Percentiles rank a stretch among this genome's conserved stretches.
Conservation (phyloP, 64 coral and sea anemone genomes). For the Catalaphyllia jardinei region DNA sequence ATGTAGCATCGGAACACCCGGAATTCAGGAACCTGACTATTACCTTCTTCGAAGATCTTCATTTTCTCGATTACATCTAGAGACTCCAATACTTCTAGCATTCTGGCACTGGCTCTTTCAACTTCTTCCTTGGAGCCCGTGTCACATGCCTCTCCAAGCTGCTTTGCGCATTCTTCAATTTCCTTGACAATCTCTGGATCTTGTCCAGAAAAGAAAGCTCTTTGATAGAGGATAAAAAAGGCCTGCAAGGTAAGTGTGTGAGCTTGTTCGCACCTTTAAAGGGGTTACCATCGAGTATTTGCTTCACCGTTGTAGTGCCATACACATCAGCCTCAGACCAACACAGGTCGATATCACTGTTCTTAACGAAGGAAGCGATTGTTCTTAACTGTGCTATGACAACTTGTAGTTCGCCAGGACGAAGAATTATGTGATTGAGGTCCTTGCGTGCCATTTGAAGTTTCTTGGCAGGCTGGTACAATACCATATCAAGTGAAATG, state of each 20-base stretch:
- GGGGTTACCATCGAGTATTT: background rate
- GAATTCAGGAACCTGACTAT: constrained; percentile 1
- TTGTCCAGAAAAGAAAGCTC: constrained; percentile 6
- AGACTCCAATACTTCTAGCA: constrained; percentile 3
- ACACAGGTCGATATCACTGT: background rate
- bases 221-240: constrained; percentile 11
- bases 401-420: constrained; percentile 31
- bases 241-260: background rate
- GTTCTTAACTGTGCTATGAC: constrained; percentile 11
- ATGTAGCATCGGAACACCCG: constrained; percentile 26
- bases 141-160: constrained; percentile 7
- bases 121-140: constrained; percentile 6
- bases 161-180: background rate
- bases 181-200: background rate
- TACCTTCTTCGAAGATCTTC: constrained; percentile 6
- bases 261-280: background rate
- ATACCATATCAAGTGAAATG: constrained; percentile 49
- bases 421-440: constrained; percentile 38
- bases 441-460: constrained; percentile 48
- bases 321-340: background rate
- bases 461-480: constrained; percentile 47
- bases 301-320: background rate
- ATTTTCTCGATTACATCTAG: constrained; percentile 7
- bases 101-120: background rate
- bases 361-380: background rate